Evolutionary conservation across 2,113 vertebrate genomes (phyloP).

Genomic region (Pardalotus punctatus): DNA sequence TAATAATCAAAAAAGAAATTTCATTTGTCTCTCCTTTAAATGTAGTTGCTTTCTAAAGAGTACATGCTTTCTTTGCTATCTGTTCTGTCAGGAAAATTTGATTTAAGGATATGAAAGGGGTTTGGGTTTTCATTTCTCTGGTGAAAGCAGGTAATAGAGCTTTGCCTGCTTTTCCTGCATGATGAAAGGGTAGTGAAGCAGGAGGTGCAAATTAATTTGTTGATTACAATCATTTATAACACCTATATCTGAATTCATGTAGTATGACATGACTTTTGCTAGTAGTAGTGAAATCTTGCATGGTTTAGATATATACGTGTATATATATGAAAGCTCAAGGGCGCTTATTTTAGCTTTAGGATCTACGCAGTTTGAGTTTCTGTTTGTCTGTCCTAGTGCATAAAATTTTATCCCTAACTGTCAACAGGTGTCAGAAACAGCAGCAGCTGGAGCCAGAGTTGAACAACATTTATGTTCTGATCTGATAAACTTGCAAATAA

Average conservation of each 20-base stretch:
- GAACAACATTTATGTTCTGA: constrained; percentile 29
- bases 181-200: not conserved
- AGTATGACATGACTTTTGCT: not conserved
- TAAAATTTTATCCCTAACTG: constrained; percentile 41
- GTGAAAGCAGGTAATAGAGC: not conserved
- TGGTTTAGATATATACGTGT: not conserved
- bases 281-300: not conserved
- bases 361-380: not conserved
- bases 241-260: not conserved
- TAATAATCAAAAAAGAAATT: not conserved
- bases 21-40: not conserved
- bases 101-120: not conserved
- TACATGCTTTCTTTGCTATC: not conserved
- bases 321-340: not conserved
- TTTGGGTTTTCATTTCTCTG: not conserved
- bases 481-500: constrained; percentile 43
- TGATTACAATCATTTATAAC: not conserved
- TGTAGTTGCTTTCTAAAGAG: not conserved
- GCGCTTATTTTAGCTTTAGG: not conserved
- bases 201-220: not conserved
- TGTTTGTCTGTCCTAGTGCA: not conserved
- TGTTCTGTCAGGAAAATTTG: not conserved
- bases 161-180: not conserved
- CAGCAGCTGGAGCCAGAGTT: constrained; percentile 17
- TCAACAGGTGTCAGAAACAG: constrained; percentile 51